Evolutionary conservation across 2,113 vertebrate species (phyloP).

Genomic region (Gallinago jamesoni): DNA sequence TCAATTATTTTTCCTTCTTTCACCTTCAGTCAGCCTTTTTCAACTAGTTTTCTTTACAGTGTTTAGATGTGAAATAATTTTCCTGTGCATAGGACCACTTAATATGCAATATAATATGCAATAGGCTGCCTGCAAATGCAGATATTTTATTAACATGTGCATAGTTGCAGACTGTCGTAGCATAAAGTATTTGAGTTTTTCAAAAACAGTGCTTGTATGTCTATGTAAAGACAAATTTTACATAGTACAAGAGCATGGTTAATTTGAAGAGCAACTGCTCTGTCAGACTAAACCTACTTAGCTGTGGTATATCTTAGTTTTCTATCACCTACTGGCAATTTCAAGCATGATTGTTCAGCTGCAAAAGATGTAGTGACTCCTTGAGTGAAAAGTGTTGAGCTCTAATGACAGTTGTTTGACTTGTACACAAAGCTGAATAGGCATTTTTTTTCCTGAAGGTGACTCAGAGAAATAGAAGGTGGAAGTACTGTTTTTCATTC

Average conservation of each 20-base stretch:
- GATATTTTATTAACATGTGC: neutral
- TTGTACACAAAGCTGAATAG: neutral
- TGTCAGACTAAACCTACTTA: neutral
- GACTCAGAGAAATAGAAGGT: neutral
- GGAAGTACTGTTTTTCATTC: neutral
- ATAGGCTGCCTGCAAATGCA: neutral
- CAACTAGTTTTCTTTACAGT: neutral
- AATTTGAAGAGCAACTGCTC: neutral
- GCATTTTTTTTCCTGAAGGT: neutral
- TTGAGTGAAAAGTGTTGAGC: neutral
- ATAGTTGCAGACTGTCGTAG: neutral
- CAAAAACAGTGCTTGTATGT: neutral
- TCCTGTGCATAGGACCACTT: neutral
- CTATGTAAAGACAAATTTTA: neutral
- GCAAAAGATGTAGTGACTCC: neutral
- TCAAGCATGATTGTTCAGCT: neutral
- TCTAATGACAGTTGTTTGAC: neutral
- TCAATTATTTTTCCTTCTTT: neutral
- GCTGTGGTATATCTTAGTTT: neutral
- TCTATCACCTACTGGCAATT: conserved; percentile 7
- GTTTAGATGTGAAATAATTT: neutral
- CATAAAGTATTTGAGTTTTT: neutral
- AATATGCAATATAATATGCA: neutral
- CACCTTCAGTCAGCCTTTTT: neutral
- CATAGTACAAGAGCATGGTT: neutral